Conservation (phyloP, 1,140 invertebrate species). For the Antheraea pernyi region DNA sequence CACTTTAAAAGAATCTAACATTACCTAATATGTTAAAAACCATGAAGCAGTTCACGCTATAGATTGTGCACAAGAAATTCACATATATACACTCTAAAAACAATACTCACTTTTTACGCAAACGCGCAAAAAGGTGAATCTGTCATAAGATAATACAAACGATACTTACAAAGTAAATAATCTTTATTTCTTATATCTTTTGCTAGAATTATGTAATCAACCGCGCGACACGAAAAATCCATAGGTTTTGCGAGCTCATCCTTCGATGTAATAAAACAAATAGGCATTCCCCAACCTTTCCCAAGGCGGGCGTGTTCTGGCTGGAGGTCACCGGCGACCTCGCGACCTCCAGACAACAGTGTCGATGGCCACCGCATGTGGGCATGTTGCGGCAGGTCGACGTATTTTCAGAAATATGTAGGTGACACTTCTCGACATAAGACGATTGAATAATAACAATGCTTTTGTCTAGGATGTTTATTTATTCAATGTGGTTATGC, state of each 20-base stretch:
- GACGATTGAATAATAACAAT: too few relatives aligned
- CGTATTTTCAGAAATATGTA: slow-evolving; percentile 5
- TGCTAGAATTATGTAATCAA: not conserved
- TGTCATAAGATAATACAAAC: too few relatives aligned
- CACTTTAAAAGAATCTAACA: too few relatives aligned
- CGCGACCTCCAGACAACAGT: not conserved
- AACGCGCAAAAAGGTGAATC: too few relatives aligned
- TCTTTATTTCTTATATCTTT: not conserved
- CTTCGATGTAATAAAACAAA: slow-evolving; percentile 11
- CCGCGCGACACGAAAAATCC: not conserved
- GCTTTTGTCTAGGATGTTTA: too few relatives aligned
- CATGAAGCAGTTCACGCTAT: too few relatives aligned
- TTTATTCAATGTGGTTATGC: too few relatives aligned
- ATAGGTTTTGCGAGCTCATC: not conserved
- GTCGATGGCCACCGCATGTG: slow-evolving; percentile 11
- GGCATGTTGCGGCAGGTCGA: slow-evolving; percentile 7
- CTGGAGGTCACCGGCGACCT: slow-evolving; percentile 7
- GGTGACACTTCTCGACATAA: not conserved
- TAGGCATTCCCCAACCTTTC: slow-evolving; percentile 11
- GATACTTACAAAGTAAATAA: too few relatives aligned
- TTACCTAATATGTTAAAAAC: too few relatives aligned
- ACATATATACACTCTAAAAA: too few relatives aligned
- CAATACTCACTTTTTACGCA: too few relatives aligned
- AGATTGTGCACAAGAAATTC: too few relatives aligned
- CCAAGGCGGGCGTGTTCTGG: slow-evolving; percentile 11